These are phyloP conservation scores for Ruditapes philippinarum DNA, from an alignment of 1,140 invertebrate species.

Conservation along the genomic window DNA sequence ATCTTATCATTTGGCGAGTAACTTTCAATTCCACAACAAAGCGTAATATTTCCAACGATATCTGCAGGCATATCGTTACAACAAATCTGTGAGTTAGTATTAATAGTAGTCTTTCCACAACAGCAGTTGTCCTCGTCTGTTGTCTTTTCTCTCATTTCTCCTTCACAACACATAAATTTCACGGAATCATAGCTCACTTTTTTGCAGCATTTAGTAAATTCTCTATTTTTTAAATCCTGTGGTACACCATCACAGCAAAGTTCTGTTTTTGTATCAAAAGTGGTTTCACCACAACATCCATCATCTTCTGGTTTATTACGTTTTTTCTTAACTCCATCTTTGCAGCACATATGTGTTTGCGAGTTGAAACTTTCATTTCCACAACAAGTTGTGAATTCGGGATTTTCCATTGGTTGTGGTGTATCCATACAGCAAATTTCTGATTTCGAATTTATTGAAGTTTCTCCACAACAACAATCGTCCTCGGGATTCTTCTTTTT, in stretches of 20 bases:
- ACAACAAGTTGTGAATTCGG: slow-evolving; percentile 47
- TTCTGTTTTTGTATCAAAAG: slow-evolving; percentile 18
- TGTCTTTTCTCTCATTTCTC: background rate
- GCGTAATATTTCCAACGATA: background rate
- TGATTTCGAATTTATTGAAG: slow-evolving; percentile 5
- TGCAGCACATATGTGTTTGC: slow-evolving; percentile 17
- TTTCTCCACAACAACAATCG: slow-evolving; percentile 54
- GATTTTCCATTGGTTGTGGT: slow-evolving; percentile 13
- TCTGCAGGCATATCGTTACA: background rate
- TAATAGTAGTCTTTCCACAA: slow-evolving; percentile 40
- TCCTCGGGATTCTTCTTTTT: slow-evolving; percentile 10
- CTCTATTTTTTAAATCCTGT: background rate
- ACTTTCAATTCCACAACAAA: slow-evolving; percentile 39
- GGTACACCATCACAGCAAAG: slow-evolving; percentile 37
- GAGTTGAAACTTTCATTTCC: slow-evolving; percentile 26
- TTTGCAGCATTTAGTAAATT: slow-evolving; percentile 17
- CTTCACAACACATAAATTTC: slow-evolving; percentile 1
- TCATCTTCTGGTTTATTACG: slow-evolving; percentile 4
- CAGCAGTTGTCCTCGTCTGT: slow-evolving; percentile 42
- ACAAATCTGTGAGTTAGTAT: slow-evolving; percentile 18
- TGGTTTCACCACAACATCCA: slow-evolving; percentile 41
- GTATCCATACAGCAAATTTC: slow-evolving; percentile 32
- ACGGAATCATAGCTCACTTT: slow-evolving; percentile 38
- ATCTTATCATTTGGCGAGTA: background rate
- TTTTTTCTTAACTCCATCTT: background rate